These are phyloP conservation scores for Amblyopsis hoosieri DNA, from an alignment of 2,797 vertebrate species.

Conservation along the genomic window DNA sequence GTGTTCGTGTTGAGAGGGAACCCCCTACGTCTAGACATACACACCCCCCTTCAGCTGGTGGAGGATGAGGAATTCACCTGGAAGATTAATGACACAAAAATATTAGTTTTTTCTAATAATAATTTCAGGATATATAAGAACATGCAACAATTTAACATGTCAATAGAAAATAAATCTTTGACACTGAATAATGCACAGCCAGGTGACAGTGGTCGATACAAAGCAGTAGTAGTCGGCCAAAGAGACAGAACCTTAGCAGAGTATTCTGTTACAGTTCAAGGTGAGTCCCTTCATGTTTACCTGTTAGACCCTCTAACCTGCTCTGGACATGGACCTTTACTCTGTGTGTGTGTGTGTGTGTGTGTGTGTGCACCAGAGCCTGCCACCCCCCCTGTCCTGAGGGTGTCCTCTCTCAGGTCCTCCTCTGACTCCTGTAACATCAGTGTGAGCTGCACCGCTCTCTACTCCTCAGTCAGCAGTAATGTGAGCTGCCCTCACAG, in stretches of 20 bases:
- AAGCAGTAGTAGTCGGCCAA: rapidly evolving
- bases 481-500: conserved; percentile 10
- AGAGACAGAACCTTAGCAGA: rapidly evolving
- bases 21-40: too few relatives aligned
- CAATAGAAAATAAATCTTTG: conserved; percentile 9
- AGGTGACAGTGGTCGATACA: conserved; percentile 31
- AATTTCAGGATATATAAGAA: not conserved
- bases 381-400: conserved; percentile 19
- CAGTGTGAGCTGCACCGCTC: conserved; percentile 29
- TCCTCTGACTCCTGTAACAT: conserved; percentile 5
- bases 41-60: too few relatives aligned
- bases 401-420: rapidly evolving
- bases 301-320: not conserved
- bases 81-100: too few relatives aligned
- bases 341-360: not conserved
- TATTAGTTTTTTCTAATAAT: too few relatives aligned
- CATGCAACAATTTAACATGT: not conserved
- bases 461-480: conserved; percentile 4
- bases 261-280: conserved; percentile 33
- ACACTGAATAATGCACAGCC: conserved; percentile 31
- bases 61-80: too few relatives aligned
- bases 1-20: too few relatives aligned
- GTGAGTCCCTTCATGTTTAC: conserved; percentile 25
- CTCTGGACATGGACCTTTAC: not conserved
- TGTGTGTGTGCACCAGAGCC: conserved; percentile 20